Evolutionary conservation across 1,140 invertebrate species (phyloP).

Genomic region (Trinorchestia longiramus): DNA sequence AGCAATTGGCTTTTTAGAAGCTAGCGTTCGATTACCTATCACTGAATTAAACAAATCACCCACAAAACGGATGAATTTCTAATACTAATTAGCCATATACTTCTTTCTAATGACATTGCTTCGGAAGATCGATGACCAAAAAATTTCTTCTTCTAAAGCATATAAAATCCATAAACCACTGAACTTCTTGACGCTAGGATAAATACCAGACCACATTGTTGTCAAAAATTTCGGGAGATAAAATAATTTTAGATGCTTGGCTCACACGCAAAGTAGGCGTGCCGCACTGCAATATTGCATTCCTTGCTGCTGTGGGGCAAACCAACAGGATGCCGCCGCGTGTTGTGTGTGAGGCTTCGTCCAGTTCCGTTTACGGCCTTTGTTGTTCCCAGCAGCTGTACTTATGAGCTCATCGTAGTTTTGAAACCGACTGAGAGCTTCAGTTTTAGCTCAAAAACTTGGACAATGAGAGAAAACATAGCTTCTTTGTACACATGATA

Average conservation of each 20-base stretch:
- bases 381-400: not conserved
- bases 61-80: no score
- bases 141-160: not conserved
- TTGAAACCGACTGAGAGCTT: not conserved
- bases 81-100: not conserved
- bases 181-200: not conserved
- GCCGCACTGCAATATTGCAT: not conserved
- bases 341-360: not conserved
- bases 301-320: not conserved
- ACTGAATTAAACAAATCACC: no score
- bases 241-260: not conserved
- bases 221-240: not conserved
- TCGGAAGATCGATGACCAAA: not conserved
- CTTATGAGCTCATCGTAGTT: not conserved
- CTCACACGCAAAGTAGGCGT: not conserved
- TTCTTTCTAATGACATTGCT: not conserved
- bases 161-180: not conserved
- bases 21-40: no score
- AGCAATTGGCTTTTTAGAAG: no score
- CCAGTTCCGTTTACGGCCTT: not conserved
- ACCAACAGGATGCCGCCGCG: not conserved
- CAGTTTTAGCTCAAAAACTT: not conserved
- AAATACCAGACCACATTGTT: not conserved
- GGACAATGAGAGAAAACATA: not conserved
- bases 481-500: no score